Evolutionary conservation across 2,888 invertebrate species (phyloP).

Genomic region (Hyposoter dolosus): DNA sequence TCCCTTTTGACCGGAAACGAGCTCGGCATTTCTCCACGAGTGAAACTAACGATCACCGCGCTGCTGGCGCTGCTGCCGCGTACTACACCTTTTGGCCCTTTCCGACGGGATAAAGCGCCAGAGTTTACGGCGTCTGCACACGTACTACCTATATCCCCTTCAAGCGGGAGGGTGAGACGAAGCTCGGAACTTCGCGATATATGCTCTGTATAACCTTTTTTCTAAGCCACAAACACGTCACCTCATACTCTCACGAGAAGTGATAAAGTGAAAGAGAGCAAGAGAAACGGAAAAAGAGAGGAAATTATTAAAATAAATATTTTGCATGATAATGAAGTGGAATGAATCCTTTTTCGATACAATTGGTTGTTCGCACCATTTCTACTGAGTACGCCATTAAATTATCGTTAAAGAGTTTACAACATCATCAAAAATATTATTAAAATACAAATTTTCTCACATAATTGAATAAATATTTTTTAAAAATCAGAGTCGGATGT

Average conservation of each 20-base stretch:
- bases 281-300: slow-evolving; percentile 11
- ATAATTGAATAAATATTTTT: too few relatives aligned
- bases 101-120: slow-evolving; percentile 76
- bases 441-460: too few relatives aligned
- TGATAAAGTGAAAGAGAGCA: not conserved
- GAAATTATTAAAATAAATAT: slow-evolving; percentile 46
- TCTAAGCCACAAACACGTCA: slow-evolving; percentile 37
- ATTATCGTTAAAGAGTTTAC: too few relatives aligned
- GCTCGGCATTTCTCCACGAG: slow-evolving; percentile 80
- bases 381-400: too few relatives aligned
- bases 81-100: slow-evolving; percentile 74
- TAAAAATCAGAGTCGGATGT: too few relatives aligned
- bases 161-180: slow-evolving; percentile 16
- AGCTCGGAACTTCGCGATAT: slow-evolving; percentile 30
- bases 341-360: not conserved
- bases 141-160: slow-evolving; percentile 60
- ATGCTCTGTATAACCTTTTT: slow-evolving; percentile 32
- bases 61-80: slow-evolving; percentile 61
- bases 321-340: not conserved
- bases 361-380: not conserved
- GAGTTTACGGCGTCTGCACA: slow-evolving; percentile 76
- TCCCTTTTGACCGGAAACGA: slow-evolving; percentile 76
- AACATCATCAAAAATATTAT: too few relatives aligned
- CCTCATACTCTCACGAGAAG: slow-evolving; percentile 24
- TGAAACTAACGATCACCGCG: slow-evolving; percentile 80